Evolutionary conservation across 2,888 invertebrate species (phyloP).

Genomic region (Nomada hirtipes): DNA sequence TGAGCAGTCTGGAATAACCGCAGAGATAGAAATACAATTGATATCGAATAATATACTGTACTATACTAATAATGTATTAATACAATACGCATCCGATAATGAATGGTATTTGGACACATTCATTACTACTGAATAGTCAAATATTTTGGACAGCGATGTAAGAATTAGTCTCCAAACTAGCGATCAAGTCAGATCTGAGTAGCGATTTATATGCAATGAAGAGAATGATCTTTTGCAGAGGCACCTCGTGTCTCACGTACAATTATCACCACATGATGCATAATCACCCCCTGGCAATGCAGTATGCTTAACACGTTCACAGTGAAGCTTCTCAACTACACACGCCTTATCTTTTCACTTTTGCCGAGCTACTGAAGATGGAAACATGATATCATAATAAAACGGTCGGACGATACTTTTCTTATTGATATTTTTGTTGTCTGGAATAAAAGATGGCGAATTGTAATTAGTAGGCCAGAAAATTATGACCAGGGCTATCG

Average conservation of each 20-base stretch:
- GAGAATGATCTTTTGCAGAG: constrained; percentile 43
- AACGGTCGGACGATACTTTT: background rate
- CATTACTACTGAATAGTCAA: too few relatives aligned
- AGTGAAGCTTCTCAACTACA: constrained; percentile 35
- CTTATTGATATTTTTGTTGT: constrained; percentile 14
- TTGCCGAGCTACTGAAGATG: background rate
- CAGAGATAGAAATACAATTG: too few relatives aligned
- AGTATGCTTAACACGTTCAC: constrained; percentile 38
- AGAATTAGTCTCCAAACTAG: background rate
- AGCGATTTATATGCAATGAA: constrained; percentile 44
- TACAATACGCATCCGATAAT: too few relatives aligned
- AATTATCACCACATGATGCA: constrained; percentile 58
- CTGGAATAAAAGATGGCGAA: background rate
- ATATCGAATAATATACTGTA: too few relatives aligned
- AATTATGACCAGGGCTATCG: background rate
- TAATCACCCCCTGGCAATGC: constrained; percentile 48
- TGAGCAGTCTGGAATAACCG: too few relatives aligned
- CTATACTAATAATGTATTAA: too few relatives aligned
- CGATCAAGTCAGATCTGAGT: constrained; percentile 4
- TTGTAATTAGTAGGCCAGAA: constrained; percentile 11
- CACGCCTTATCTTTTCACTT: background rate
- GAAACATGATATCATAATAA: background rate
- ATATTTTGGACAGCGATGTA: too few relatives aligned
- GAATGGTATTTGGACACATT: too few relatives aligned
- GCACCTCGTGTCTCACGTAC: constrained; percentile 47